Evolutionary conservation across 2,797 vertebrate species (phyloP).

Genomic region (Hapalemur alaotrensis): DNA sequence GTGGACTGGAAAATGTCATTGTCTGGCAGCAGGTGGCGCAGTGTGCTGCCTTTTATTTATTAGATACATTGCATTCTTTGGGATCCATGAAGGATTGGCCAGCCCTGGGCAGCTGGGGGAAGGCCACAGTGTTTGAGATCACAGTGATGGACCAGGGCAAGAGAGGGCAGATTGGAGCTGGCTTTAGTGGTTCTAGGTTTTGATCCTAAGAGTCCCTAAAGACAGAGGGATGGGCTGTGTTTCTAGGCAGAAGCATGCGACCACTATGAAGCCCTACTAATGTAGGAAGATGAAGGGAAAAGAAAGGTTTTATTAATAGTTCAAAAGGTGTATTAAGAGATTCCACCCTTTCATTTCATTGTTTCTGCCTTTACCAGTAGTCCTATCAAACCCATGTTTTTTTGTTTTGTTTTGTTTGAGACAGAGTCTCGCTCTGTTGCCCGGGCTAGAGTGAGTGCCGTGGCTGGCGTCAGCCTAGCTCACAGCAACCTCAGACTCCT

Average conservation of each 20-base stretch:
- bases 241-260: neutral
- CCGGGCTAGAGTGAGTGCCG: too few relatives aligned
- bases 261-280: neutral
- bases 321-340: neutral
- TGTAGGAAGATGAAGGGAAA: neutral
- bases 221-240: neutral
- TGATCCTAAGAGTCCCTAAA: neutral
- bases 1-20: slow-evolving; percentile 46
- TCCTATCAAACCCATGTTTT: neutral
- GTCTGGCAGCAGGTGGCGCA: neutral
- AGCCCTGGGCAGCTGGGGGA: neutral
- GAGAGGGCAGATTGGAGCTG: neutral
- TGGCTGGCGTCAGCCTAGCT: too few relatives aligned
- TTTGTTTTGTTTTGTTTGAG: neutral
- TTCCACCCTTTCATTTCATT: neutral
- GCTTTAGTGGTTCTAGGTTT: neutral
- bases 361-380: neutral
- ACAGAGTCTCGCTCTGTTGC: too few relatives aligned
- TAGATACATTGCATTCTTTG: neutral
- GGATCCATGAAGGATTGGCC: neutral
- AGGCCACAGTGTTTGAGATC: neutral
- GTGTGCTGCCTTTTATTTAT: neutral
- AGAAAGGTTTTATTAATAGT: neutral
- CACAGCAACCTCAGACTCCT: too few relatives aligned
- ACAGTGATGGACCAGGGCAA: neutral